Conservation (phyloP, 2,113 vertebrate species). For the Psilopogon haemacephalus region DNA sequence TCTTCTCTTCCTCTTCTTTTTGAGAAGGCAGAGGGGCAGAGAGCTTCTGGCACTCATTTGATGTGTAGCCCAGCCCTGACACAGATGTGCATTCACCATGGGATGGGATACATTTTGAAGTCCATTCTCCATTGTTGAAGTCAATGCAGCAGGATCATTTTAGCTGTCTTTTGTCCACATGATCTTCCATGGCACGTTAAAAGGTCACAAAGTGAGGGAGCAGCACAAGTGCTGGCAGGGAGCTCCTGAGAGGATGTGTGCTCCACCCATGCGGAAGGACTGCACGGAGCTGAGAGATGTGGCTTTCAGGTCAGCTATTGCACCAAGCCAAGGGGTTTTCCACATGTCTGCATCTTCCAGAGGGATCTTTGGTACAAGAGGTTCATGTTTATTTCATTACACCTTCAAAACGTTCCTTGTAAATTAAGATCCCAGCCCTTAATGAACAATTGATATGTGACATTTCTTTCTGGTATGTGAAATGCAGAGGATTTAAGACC, state of each 20-base stretch:
- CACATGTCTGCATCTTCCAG: neutral
- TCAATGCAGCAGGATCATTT: neutral
- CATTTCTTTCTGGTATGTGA: neutral
- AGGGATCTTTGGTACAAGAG: neutral
- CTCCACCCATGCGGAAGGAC: conserved; percentile 23
- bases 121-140: neutral
- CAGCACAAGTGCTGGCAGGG: neutral
- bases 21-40: too few species aligned
- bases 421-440: neutral
- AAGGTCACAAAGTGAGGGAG: neutral
- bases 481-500: neutral
- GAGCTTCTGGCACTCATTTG: too few species aligned
- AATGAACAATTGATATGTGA: neutral
- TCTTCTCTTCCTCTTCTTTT: too few species aligned
- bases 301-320: neutral
- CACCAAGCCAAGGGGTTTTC: neutral
- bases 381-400: neutral
- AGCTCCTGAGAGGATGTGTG: neutral
- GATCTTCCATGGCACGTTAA: neutral
- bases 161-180: neutral
- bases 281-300: neutral
- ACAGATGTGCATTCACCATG: fast-evolving
- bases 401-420: neutral
- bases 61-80: too few species aligned
- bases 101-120: neutral